Base-by-base conservation (phyloP, 2,888 invertebrate species). In the Serripes groenlandicus region DNA sequence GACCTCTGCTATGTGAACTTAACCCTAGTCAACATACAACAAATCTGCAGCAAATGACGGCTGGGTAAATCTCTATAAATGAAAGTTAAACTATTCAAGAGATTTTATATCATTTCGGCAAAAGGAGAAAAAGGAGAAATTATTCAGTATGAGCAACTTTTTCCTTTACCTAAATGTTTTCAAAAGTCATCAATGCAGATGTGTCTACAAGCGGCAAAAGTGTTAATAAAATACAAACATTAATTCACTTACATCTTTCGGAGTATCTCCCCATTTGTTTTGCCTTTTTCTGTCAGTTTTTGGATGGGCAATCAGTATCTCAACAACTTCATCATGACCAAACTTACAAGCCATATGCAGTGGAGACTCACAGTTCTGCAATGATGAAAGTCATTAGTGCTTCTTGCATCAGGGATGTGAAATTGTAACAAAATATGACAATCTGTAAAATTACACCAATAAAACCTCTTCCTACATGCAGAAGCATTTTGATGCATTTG, bases 321-420 rank as follows among this genome's bases (percentile, higher is more conserved):
- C 96, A 0, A 98, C 97, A 30, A 97, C 97, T 52, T 96, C 96
- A 0, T 96, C 96, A n/a, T 96, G 96, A 0, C 98, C 98, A 95
- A 96, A 97, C 95, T 99, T 99, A 1, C 97, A 96, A 30, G 99
- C 99, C 95, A 99, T 97, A 95, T 99, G 99, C 21, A 99, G 95
- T 0, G 99, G 98, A 0, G 98, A 98, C 95, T 99, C 99, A 75
- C 92, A 91, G 66, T 84, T 84, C 94, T 94, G 82, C 18, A 91
- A 79, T 80, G 58, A 42, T 71, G 7, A 60, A 60, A n/a, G n/a
- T n/a, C n/a, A n/a, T n/a, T n/a, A n/a, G n/a, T n/a, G n/a, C n/a
- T n/a, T n/a, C n/a, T n/a, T n/a, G n/a, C n/a, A n/a, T n/a, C n/a
- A n/a, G n/a, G n/a, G n/a, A n/a, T n/a, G n/a, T n/a, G n/a, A n/a